Conservation (phyloP, 2,888 invertebrate genomes). For the Adelognathus sp. region DNA sequence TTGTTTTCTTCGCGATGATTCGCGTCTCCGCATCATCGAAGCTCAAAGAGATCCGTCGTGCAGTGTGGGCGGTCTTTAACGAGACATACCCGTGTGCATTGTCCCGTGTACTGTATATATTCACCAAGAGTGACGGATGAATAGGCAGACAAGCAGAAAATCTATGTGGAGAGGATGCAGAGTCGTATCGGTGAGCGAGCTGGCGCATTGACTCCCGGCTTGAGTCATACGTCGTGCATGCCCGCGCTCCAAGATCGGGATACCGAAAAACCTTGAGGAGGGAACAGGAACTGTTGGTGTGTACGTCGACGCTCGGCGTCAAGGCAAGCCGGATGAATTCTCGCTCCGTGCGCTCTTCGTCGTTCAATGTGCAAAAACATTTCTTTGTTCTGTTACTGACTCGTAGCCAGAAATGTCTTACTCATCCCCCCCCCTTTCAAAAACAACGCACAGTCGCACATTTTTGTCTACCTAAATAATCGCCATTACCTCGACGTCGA, state of each 20-base stretch:
- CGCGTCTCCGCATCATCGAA: not conserved
- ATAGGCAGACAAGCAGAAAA: constrained; percentile 24
- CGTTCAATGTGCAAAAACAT: constrained; percentile 22
- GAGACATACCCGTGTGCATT: constrained; percentile 24
- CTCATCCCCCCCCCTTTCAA: not conserved
- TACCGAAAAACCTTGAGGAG: constrained; percentile 70
- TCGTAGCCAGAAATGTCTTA: not conserved
- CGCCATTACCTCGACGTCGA: not conserved
- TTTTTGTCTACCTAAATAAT: not conserved
- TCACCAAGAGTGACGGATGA: constrained; percentile 44
- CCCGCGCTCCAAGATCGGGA: constrained; percentile 29
- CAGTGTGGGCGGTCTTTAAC: constrained; percentile 37
- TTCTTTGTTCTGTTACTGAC: constrained; percentile 42
- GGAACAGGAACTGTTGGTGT: constrained; percentile 72
- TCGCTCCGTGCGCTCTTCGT: constrained; percentile 19
- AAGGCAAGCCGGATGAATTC: constrained; percentile 71
- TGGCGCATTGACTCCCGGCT: constrained; percentile 67
- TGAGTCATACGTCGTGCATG: constrained; percentile 61
- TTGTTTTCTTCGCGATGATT: too few relatives aligned
- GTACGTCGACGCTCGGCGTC: constrained; percentile 61
- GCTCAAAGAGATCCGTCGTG: not conserved
- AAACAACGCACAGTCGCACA: not conserved
- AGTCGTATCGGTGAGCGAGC: constrained; percentile 43
- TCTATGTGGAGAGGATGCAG: constrained; percentile 9
- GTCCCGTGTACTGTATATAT: constrained; percentile 13